Percentiles rank a stretch among this genome's conserved stretches.
These are phyloP conservation scores for Sander lucioperca DNA, from an alignment of 2,113 vertebrate genomes.

Conservation along the genomic window DNA sequence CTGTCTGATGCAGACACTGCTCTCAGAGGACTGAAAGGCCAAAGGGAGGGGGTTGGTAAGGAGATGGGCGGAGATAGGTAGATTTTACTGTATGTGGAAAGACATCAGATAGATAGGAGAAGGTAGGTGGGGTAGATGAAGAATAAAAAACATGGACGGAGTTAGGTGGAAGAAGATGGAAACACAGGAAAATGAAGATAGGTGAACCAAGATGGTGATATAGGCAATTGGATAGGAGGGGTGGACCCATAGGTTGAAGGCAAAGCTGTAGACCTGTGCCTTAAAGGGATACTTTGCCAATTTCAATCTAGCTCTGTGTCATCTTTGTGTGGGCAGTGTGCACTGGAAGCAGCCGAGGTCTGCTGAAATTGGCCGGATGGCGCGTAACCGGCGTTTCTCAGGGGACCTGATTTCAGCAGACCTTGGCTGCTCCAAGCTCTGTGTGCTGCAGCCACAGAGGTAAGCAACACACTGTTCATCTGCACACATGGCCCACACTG, in stretches of 20 bases:
- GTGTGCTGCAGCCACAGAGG: too few species aligned
- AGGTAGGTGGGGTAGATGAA: too few species aligned
- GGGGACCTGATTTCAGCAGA: too few species aligned
- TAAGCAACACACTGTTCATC: too few species aligned
- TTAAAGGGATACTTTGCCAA: background rate
- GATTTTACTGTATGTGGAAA: background rate
- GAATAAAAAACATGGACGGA: background rate
- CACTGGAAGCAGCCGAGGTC: too few species aligned
- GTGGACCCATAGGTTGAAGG: background rate
- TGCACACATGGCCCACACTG: too few species aligned
- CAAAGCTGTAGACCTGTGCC: background rate
- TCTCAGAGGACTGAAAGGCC: background rate
- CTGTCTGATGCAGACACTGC: constrained; percentile 28
- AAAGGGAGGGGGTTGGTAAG: background rate
- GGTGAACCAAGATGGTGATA: background rate
- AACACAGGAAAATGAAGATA: background rate
- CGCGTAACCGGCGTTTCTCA: too few species aligned
- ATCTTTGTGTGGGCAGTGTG: too few species aligned
- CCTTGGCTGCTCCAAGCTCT: too few species aligned
- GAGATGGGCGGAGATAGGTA: background rate
- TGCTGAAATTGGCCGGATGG: too few species aligned
- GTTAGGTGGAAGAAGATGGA: background rate
- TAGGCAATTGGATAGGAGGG: background rate
- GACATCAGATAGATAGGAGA: background rate
- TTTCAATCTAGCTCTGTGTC: too few species aligned